Evolutionary conservation across 2,113 vertebrate genomes (phyloP).

Genomic region (Nymphicus hollandicus): DNA sequence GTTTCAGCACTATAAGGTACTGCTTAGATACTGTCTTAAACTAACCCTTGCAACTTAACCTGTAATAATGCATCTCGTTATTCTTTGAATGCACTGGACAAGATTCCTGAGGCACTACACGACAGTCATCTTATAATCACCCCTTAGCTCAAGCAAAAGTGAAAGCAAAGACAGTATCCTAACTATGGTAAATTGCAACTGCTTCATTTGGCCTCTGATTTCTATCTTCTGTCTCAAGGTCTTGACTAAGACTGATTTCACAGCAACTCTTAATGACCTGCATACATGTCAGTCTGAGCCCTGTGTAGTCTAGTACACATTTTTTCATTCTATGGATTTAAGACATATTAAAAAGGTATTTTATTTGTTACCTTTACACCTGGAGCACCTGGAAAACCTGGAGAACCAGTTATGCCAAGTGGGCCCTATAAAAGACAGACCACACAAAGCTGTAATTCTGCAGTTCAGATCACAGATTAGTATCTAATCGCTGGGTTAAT

Average conservation of each 20-base stretch:
- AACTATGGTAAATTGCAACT: background rate
- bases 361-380: conserved; percentile 85
- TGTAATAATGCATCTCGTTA: background rate
- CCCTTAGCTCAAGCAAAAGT: background rate
- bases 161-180: background rate
- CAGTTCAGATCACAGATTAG: background rate
- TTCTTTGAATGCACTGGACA: background rate
- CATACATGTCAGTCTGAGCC: background rate
- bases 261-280: background rate
- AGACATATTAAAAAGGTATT: background rate
- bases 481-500: background rate
- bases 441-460: background rate
- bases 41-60: background rate
- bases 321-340: background rate
- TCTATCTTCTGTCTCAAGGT: background rate
- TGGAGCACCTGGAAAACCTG: conserved; percentile 93
- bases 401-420: conserved; percentile 85
- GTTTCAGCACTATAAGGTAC: background rate
- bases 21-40: background rate
- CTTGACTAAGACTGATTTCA: background rate
- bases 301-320: no score
- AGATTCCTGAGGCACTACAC: background rate
- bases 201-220: background rate
- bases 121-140: background rate
- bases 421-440: conserved; percentile 81